Percentiles rank a stretch among this genome's conserved stretches.
These are phyloP conservation scores for Ecdyonurus torrentis DNA, from an alignment of 2,888 invertebrate genomes.

Conservation along the genomic window DNA sequence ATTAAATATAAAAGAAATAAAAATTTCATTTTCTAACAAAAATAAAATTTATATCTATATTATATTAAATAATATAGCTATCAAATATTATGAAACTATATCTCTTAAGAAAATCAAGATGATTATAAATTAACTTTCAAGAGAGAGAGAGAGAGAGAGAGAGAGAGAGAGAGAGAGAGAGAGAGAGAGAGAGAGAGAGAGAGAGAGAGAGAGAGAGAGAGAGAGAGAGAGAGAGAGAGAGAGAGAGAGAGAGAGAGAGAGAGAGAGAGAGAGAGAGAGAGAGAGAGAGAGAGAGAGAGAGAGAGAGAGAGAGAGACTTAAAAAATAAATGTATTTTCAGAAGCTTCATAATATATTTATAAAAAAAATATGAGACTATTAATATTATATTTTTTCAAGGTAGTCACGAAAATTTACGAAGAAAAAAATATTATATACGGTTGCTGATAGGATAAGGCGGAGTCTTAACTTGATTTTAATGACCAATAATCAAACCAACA, in stretches of 20 bases:
- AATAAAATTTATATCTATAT: too few relatives aligned
- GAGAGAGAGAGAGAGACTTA: conserved; percentile 4
- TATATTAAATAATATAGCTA: too few relatives aligned
- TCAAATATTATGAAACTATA: too few relatives aligned
- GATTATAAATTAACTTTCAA: not conserved
- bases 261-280: conserved; percentile 21
- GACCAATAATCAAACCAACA: too few relatives aligned
- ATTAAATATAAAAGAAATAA: too few relatives aligned
- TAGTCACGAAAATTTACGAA: not conserved
- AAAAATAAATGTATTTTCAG: too few relatives aligned
- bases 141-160: conserved; percentile 12
- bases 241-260: conserved; percentile 12
- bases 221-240: conserved; percentile 10
- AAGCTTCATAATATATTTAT: not conserved
- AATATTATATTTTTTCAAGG: not conserved
- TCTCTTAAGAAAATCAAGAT: too few relatives aligned
- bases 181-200: conserved; percentile 8
- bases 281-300: conserved; percentile 14
- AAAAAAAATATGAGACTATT: not conserved
- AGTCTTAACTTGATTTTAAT: not conserved
- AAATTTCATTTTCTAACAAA: too few relatives aligned
- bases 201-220: conserved; percentile 14
- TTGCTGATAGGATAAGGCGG: not conserved
- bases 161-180: conserved; percentile 16
- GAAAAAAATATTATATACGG: not conserved